phyloP scores from a whole-genome alignment of 2,797 vertebrate species.

The Peromyscus nudipes region DNA sequence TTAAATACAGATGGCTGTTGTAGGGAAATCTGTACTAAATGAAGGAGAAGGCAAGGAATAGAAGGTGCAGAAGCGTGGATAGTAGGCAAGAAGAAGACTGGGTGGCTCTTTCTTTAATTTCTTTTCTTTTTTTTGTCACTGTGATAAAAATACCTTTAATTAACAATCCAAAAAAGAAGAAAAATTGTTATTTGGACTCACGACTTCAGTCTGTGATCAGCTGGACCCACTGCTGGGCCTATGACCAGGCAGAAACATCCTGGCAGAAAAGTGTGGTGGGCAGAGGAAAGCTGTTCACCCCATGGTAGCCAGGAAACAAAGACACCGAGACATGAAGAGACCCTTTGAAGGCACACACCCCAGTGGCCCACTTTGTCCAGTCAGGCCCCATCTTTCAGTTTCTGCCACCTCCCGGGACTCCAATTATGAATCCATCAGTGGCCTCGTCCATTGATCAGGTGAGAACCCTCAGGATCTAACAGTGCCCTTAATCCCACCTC shows the following conservation, averaged over 20 bases:
- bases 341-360: neutral
- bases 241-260: neutral
- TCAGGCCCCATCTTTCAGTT: neutral
- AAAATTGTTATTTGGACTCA: neutral
- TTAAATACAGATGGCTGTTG: neutral
- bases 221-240: neutral
- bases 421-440: neutral
- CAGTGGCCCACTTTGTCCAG: neutral
- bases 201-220: neutral
- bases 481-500: too few relatives aligned
- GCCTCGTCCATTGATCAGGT: neutral
- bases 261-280: neutral
- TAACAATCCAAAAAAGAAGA: neutral
- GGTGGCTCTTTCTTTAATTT: neutral
- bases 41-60: neutral
- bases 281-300: neutral
- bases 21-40: neutral
- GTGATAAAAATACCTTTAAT: neutral
- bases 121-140: neutral
- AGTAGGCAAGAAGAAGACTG: fast-evolving
- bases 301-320: neutral
- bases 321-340: too few relatives aligned
- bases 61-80: fast-evolving
- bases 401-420: neutral
- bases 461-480: neutral